phyloP scores from a whole-genome alignment of 2,888 invertebrate genomes.

The Agapostemon virescens region DNA sequence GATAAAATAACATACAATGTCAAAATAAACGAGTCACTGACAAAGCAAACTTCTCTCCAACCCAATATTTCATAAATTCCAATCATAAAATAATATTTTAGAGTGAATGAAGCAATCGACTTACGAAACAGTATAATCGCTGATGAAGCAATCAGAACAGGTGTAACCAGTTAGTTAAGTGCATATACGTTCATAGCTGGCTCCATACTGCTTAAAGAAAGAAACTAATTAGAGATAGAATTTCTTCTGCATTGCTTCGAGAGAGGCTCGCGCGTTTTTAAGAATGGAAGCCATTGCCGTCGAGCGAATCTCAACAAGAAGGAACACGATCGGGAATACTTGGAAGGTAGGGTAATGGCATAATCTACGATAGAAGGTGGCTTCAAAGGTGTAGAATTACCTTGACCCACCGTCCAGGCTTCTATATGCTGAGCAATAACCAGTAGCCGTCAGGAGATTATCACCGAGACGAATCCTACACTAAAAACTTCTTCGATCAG shows the following conservation, averaged over 20 bases:
- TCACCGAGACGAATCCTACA: constrained; percentile 76
- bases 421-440: constrained; percentile 66
- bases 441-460: constrained; percentile 77
- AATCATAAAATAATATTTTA: background rate
- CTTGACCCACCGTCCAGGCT: constrained; percentile 53
- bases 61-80: background rate
- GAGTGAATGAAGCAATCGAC: background rate
- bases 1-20: background rate
- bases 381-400: constrained; percentile 67
- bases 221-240: background rate
- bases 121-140: background rate
- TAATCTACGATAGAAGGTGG: constrained; percentile 52
- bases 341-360: constrained; percentile 51
- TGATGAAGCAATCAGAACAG: background rate
- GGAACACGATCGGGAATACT: constrained; percentile 39
- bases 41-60: background rate
- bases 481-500: constrained; percentile 73
- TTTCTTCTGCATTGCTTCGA: background rate
- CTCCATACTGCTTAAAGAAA: background rate
- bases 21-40: background rate
- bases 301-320: background rate
- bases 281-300: background rate
- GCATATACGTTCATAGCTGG: background rate
- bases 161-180: background rate
- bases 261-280: background rate